Conservation (phyloP, 2,113 vertebrate species). For the Opisthocomus hoazin region DNA sequence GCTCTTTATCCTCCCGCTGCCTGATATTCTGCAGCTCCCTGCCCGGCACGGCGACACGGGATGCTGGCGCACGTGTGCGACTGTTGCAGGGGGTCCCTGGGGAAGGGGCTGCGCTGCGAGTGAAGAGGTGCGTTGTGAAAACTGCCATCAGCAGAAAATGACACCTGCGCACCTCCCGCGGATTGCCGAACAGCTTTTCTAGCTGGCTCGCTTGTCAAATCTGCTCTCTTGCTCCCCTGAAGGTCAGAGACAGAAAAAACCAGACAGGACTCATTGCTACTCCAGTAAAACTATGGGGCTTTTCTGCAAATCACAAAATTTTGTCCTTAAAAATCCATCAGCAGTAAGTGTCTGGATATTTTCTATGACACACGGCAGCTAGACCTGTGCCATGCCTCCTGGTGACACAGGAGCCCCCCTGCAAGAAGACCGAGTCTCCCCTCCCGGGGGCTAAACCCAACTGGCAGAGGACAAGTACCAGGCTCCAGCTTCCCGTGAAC, state of each 20-base stretch:
- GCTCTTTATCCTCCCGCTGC: not conserved
- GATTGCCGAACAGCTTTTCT: not conserved
- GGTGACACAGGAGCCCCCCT: not conserved
- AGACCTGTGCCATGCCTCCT: not conserved
- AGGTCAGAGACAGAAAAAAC: not conserved
- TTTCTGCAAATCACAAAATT: not conserved
- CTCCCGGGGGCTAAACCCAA: not conserved
- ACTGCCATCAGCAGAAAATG: not conserved
- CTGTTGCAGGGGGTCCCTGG: not conserved
- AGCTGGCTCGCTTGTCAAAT: not conserved
- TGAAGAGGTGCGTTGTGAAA: not conserved
- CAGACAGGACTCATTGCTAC: not conserved
- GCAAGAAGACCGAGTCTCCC: not conserved
- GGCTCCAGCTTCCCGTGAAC: not conserved
- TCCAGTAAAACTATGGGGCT: not conserved
- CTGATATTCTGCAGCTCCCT: not conserved
- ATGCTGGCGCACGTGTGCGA: accelerated
- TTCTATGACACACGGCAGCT: not conserved
- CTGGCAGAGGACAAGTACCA: accelerated
- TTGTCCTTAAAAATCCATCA: not conserved
- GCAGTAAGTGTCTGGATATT: not conserved
- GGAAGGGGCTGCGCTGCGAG: not conserved
- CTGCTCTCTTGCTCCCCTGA: not conserved
- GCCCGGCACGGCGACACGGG: accelerated
- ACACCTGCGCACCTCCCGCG: not conserved